Base-by-base conservation (phyloP, 64 coral and sea anemone genomes). In the Montipora efflorescens region DNA sequence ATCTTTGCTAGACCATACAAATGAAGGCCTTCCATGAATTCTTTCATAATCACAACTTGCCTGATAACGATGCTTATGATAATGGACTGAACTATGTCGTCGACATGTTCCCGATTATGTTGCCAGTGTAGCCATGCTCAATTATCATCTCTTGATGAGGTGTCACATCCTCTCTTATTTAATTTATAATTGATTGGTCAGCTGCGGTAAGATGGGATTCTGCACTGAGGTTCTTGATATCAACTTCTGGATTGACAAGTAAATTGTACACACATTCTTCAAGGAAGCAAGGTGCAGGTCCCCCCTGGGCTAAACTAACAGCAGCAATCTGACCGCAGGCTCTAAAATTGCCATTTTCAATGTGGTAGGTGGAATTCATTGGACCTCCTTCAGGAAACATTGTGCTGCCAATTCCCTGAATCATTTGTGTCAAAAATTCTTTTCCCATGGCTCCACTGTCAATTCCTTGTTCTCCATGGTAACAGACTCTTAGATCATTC, bases 81-180 rank as follows among this genome's bases (percentile, higher is more conserved):
- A 67, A 94, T 67, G 11, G 87, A 83, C 52, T 79, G 79, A 9
- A 51, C 67, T 10, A 92, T 92, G 19, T 77, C 80, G 16, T 61
- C 20, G 51, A 45, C 75, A 79, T 92, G 79, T 12, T 92, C 81
- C 74, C 78, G 13, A 48, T 86, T 44, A 92, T 85, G 14, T 11
- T 4, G 22, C 90, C 90, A 47, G 90, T 92, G 46, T 92, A 92
- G 15, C 90, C 90, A 92, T 92, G 90, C 7, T 84, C 90, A 55
- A 92, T 8, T 13, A 84, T 84, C 53, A 57, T 57, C 11, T 57
- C 53, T 11, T 57, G 53, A 57, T 57, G 53, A 57, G 49, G 44
- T 75, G 19, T 92, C 90, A 52, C 11, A 49, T 11, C 14, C 25
- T 13, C 55, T 75, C 53, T 5, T 6, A 57, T 11, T 57, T 57